Base-by-base conservation (phyloP, 2,113 vertebrate genomes). In the Fulmarus glacialis region DNA sequence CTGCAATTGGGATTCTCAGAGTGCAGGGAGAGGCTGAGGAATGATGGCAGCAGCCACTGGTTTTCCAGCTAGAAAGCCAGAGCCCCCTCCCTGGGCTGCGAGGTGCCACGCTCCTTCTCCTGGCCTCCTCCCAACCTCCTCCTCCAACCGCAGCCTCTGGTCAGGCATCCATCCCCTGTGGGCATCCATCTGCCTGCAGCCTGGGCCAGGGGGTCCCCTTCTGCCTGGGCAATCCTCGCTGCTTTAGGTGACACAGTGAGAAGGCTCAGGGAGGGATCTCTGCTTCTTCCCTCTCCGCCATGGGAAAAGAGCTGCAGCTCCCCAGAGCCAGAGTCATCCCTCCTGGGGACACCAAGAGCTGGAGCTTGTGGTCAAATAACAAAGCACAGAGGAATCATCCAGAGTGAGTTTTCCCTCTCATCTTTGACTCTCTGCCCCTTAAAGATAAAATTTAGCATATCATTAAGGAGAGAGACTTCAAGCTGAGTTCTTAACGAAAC, bases 11-110 rank as follows among this genome's bases (percentile, higher is more conserved):
- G 27, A 17, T 21, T 10, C 15, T 12, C 32, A 3, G 29, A 26
- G 27, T 2, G 6, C 38, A 16, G 11, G n/a, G 16, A 23, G 14
- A 18, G 34, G 58, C 89, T 23, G 22, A 43, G 66, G 15, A 43
- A 8, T 8, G 1, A 17, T 1, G 0, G 30, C 56, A 36, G 32
- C 48, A 32, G n/a, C 24, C 23, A 9, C 8, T 21, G n/a, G 48
- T 18, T 18, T 55, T 38, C 74, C 55, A 47, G 14, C 12, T 7
- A 14, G 73, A 66, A 42, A 26, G 53, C 34, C 18, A 4, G 21
- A 63, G 48, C 36, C 29, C 34, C 30, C 8, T 7, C 20, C 43
- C 4, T 13, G 24, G 10, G 30, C 66, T 34, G 38, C 4, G 5
- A 23, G 38, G 38, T 40, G 22, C 43, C n/a, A 19, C 9, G 1